Percentiles rank a stretch among this genome's conserved stretches.
Conservation (phyloP, 2,113 vertebrate genomes). For the Pygoscelis adeliae region DNA sequence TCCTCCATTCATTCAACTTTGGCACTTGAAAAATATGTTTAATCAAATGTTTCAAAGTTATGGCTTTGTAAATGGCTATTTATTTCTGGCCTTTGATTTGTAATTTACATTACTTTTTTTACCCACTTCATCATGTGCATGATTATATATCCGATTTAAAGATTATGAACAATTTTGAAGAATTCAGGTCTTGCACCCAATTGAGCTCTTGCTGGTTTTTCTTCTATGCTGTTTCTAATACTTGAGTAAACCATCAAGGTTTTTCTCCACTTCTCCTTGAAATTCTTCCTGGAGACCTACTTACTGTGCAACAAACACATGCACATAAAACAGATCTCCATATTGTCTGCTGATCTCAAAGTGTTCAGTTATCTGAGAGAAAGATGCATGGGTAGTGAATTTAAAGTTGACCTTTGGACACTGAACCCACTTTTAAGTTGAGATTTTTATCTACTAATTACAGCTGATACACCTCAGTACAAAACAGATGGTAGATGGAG, state of each 20-base stretch:
- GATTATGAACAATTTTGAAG: background rate
- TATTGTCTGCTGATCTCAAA: background rate
- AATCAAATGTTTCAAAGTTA: conserved; percentile 3
- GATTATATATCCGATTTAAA: background rate
- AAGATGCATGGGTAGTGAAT: background rate
- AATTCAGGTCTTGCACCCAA: background rate
- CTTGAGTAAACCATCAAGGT: background rate
- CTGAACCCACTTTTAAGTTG: background rate
- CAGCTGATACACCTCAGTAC: background rate
- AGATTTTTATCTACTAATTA: background rate
- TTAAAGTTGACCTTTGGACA: background rate
- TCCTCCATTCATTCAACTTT: background rate
- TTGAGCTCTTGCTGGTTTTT: background rate
- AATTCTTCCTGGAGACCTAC: background rate
- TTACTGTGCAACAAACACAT: background rate
- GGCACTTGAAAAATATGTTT: background rate
- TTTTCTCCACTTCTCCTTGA: background rate
- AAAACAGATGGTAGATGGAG: background rate
- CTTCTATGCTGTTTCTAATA: background rate
- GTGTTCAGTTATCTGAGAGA: background rate
- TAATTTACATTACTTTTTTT: background rate
- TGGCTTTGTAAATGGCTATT: background rate
- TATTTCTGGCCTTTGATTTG: background rate
- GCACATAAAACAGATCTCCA: background rate
- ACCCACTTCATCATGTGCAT: background rate